Base-by-base conservation (phyloP, 2,888 invertebrate genomes). In the Cryptus armator region DNA sequence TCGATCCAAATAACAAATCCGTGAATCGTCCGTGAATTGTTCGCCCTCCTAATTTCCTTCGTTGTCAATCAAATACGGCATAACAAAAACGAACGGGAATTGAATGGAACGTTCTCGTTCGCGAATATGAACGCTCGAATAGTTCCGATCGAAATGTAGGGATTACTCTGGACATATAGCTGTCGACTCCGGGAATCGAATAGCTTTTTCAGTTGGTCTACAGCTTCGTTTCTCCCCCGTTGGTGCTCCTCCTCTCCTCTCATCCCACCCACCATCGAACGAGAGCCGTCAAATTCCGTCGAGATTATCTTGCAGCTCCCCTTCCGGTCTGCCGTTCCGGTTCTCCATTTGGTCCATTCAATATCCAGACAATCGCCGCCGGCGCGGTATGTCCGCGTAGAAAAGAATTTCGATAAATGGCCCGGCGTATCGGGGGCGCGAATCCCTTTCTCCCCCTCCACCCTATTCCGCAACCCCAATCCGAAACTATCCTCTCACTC, bases 321-420 rank as follows among this genome's bases (percentile, higher is more conserved):
- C 44, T 77, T 46, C 72, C 66, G 48, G 51, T 56, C 79, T 43
- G 62, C 68, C 74, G 68, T 79, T 75, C 75, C 75, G 64, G 74
- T 75, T 37, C 53, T 46, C 59, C 77, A 59, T 68, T 77, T 68
- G 44, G 83, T 79, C 87, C 87, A 87, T 89, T 89, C 87, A 88
- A 87, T 88, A 87, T 84, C 87, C 86, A 88, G 86, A 89, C 89
- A 89, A 89, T 87, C 78, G 88, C 75, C 59, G 43, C 67, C 77
- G 82, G 76, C 78, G 86, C 81, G 85, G 83, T 87, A 86, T 87
- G 84, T 86, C 82, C 79, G 83, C 81, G 83, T 86, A 66, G 86
- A 72, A 87, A 88, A 85, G 82, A 85, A 88, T 87, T 87, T 84
- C 86, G 81, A 88, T 88, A 87, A 88, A 87, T 83, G 86, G 83